These are phyloP conservation scores for Heliornis fulica DNA, from an alignment of 2,113 vertebrate genomes.

Conservation along the genomic window DNA sequence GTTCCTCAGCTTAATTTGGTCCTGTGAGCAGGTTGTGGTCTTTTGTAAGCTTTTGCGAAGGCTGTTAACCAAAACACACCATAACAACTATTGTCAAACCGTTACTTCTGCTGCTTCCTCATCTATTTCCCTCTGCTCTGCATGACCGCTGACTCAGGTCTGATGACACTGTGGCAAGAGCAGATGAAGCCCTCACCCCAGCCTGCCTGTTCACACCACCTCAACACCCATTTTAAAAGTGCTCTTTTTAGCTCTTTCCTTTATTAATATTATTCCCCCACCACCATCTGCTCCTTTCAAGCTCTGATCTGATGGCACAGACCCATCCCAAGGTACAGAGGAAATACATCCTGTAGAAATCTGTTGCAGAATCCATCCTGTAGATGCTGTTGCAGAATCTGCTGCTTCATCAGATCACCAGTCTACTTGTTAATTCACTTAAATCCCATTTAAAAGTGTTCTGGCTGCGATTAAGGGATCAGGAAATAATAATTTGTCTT, in stretches of 20 bases:
- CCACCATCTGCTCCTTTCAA: not conserved
- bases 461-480: not conserved
- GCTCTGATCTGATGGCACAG: not conserved
- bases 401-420: not conserved
- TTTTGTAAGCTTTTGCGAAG: not conserved
- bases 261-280: not conserved
- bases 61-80: not conserved
- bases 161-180: not conserved
- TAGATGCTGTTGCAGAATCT: not conserved
- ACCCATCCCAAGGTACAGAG: not conserved
- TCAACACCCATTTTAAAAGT: not conserved
- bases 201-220: not conserved
- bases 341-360: not conserved
- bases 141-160: not conserved
- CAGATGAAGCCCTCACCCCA: not conserved
- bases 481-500: not conserved
- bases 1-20: not conserved
- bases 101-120: not conserved
- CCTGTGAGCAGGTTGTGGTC: not conserved
- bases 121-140: not conserved
- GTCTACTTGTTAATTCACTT: not conserved
- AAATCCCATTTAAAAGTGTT: not conserved
- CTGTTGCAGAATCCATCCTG: not conserved
- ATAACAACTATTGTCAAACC: not conserved
- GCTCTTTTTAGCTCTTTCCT: fast-evolving